Evolutionary conservation across 2,888 invertebrate species (phyloP), one percentile per base, ranked within the genome.

Genomic region (Macrophya alboannulata): DNA sequence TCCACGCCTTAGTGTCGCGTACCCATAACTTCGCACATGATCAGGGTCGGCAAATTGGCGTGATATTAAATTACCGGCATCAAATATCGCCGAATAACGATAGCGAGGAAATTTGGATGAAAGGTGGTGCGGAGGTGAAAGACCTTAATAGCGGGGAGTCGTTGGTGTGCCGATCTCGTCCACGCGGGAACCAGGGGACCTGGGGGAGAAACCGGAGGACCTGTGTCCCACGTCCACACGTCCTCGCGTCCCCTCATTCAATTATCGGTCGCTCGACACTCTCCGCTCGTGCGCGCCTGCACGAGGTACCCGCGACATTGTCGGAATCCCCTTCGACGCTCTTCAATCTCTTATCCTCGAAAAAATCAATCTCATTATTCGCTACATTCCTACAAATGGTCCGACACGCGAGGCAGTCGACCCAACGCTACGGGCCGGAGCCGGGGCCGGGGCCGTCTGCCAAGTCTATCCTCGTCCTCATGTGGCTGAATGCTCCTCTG

Each of bases 81-180:
- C 72, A 59, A 86, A 88, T 87, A 87, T 85, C 86, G 59, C 87
- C 90, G 90, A 91, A 90, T 90, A 90, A 90, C 90, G 89, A 88
- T 87, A 86, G 88, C 45, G 17, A 9, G 4, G 25, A 45, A 88
- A 88, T 90, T 88, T 81, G 43, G 12, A 81, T 81, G 81, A 59
- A 62, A 59, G 62, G 59, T 85, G 71, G 79, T 81, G 71, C 85
- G 83, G 51, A 87, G 87, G 87, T 87, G 87, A 88, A 89, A 88
- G 86, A 88, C 89, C 88, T 90, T 89, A 88, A 89, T 87, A 87
- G 86, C 72, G 86, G 86, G 86, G 77, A 85, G 87, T 89, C 87
- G 87, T 91, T 90, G 89, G 89, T 87, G 90, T 90, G 90, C 90
- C 88, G 83, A 88, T 87, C 89, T 90, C 90, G 89, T 90, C 88